Conservation (phyloP, 2,113 vertebrate genomes). For the Peucedramus taeniatus region DNA sequence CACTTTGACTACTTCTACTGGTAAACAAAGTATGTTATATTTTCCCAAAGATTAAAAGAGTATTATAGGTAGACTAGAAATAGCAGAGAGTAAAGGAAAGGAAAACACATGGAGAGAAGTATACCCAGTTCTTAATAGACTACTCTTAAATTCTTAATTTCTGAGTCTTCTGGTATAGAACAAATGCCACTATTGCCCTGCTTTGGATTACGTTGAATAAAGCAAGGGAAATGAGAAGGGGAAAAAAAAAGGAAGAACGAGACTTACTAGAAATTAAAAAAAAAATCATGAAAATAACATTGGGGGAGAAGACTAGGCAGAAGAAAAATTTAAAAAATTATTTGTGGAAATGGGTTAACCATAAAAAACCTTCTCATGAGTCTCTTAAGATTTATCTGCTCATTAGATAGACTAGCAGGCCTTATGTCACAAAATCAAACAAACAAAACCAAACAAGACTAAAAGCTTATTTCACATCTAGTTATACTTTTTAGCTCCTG, state of each 20-base stretch:
- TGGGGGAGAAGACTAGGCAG: not conserved
- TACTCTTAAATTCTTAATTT: not conserved
- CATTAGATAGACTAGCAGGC: not conserved
- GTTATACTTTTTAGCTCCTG: not conserved
- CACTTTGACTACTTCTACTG: not conserved
- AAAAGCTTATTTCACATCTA: not conserved
- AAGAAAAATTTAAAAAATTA: not conserved
- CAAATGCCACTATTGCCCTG: not conserved
- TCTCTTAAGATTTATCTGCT: not conserved
- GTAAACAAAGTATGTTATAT: not conserved
- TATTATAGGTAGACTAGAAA: not conserved
- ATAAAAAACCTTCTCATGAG: not conserved
- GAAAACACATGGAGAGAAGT: not conserved
- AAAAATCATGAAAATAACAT: not conserved
- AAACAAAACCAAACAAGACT: not conserved
- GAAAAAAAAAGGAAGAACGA: not conserved
- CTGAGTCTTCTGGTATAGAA: not conserved
- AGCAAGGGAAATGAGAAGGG: not conserved
- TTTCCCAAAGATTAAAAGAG: not conserved
- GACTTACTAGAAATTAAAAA: not conserved
- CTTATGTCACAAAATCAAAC: not conserved
- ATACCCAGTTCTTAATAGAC: not conserved
- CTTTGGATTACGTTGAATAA: not conserved
- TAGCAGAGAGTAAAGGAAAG: not conserved
- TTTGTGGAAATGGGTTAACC: not conserved